phyloP scores from a whole-genome alignment of 2,113 vertebrate species.

The Danionella cerebrum region DNA sequence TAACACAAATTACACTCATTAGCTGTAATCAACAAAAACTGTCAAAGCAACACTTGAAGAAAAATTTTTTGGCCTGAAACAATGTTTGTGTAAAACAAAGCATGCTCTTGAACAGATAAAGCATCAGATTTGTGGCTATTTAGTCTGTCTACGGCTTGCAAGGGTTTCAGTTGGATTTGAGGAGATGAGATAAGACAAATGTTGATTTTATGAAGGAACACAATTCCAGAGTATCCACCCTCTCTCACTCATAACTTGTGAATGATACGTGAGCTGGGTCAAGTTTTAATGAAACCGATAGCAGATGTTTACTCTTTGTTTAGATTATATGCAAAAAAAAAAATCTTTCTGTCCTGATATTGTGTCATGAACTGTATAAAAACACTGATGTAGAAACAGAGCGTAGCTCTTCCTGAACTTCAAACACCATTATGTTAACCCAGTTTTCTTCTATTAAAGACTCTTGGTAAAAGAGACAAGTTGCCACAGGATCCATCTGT shows the following conservation, averaged over 20 bases:
- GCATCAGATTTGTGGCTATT: background rate
- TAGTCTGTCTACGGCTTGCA: background rate
- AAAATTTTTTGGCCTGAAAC: background rate
- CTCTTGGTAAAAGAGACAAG: too few species aligned
- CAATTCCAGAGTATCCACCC: conserved; percentile 23
- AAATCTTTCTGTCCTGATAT: too few species aligned
- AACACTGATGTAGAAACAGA: too few species aligned
- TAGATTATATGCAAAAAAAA: too few species aligned
- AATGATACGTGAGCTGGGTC: conserved; percentile 26
- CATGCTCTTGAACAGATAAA: background rate
- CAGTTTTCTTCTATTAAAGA: too few species aligned
- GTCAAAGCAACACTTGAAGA: background rate
- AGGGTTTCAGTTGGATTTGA: background rate
- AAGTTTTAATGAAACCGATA: conserved; percentile 18
- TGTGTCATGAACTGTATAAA: too few species aligned
- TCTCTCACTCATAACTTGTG: background rate
- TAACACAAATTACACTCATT: background rate
- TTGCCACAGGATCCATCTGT: too few species aligned
- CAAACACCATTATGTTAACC: too few species aligned
- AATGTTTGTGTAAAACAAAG: background rate
- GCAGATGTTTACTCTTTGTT: conserved; percentile 21
- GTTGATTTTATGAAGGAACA: conserved; percentile 8
- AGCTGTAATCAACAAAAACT: background rate
- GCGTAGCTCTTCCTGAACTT: too few species aligned
- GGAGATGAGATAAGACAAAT: conserved; percentile 11